Evolutionary conservation across 2,113 vertebrate genomes (phyloP).

Genomic region (Toxotes chatareus): DNA sequence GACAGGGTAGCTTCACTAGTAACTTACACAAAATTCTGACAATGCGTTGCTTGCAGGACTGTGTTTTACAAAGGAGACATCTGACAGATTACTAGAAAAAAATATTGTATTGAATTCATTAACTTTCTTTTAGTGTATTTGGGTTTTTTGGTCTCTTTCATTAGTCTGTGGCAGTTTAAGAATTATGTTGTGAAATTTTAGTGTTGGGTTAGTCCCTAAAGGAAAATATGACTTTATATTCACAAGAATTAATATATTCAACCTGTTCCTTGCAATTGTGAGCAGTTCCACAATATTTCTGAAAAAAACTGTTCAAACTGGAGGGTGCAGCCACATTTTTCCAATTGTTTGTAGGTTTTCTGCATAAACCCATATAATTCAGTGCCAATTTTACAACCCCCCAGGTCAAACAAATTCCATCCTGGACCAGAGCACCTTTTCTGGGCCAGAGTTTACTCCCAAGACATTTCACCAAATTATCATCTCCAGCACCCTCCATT

Average conservation of each 20-base stretch:
- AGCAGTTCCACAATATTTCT: too few relatives aligned
- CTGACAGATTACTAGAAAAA: background rate
- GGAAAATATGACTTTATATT: background rate
- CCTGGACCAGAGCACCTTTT: background rate
- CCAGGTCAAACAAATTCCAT: background rate
- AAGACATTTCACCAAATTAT: background rate
- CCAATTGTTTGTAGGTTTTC: background rate
- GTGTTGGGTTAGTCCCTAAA: background rate
- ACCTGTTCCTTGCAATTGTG: background rate
- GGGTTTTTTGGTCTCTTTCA: background rate
- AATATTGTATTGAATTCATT: background rate
- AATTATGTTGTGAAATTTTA: background rate
- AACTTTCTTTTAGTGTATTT: background rate
- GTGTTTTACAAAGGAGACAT: background rate
- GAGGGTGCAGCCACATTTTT: background rate
- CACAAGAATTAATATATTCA: background rate
- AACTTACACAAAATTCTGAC: slow-evolving; percentile 4
- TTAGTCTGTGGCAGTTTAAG: background rate
- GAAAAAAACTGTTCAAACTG: background rate
- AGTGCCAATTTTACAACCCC: background rate
- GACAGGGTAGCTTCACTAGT: slow-evolving; percentile 1
- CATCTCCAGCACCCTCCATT: background rate
- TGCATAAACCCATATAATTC: background rate
- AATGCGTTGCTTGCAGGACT: slow-evolving; percentile 5
- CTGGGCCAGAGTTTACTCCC: background rate